Evolutionary conservation across 1,140 invertebrate species (phyloP).

Genomic region (Penaeus indicus): DNA sequence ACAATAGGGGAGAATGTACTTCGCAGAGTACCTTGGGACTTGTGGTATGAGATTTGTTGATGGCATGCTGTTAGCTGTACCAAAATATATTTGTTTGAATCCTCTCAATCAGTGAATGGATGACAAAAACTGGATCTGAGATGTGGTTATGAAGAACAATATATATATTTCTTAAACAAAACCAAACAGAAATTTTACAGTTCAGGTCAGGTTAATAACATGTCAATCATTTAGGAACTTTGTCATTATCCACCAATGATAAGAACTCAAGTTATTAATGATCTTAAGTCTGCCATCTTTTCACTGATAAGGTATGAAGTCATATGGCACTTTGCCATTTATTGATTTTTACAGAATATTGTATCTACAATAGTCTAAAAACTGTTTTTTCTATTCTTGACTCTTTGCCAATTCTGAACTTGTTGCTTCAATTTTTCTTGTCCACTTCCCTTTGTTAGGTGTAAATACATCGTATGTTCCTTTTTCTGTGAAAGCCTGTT

Average conservation of each 20-base stretch:
- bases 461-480: constrained; percentile 60
- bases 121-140: too few species aligned
- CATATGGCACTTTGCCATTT: too few species aligned
- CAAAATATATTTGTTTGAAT: background rate
- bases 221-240: too few species aligned
- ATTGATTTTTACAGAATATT: too few species aligned
- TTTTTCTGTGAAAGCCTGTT: constrained; percentile 58
- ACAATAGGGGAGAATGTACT: constrained; percentile 31
- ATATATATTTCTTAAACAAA: too few species aligned
- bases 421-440: constrained; percentile 60
- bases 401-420: constrained; percentile 52
- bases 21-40: constrained; percentile 14
- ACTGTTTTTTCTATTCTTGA: constrained; percentile 41
- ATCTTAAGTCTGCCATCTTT: too few species aligned
- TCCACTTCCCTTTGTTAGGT: constrained; percentile 60
- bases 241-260: too few species aligned
- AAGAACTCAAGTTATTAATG: too few species aligned
- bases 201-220: too few species aligned
- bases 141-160: too few species aligned
- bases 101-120: background rate
- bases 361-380: background rate
- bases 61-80: background rate
- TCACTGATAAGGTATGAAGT: too few species aligned
- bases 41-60: background rate
- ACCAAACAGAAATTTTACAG: too few species aligned